Base-by-base conservation (phyloP, 2,113 vertebrate genomes). In the Sturnus vulgaris region DNA sequence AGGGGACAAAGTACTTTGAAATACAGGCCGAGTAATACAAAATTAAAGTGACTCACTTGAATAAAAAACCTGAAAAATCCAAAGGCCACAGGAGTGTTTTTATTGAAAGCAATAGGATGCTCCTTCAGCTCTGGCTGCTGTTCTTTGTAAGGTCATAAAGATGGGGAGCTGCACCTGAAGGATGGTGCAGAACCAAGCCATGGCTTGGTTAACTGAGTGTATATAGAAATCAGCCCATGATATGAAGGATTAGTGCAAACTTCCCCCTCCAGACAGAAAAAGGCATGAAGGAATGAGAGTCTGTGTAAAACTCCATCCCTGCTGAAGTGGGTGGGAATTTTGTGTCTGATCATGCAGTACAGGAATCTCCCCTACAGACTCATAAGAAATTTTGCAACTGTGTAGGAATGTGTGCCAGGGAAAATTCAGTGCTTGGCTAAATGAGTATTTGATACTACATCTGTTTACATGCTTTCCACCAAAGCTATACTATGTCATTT, bases 151-250 rank as follows among this genome's bases (percentile, higher is more conserved):
- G 24, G 40, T 3, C 15, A 12, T 16, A 35, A 57, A 88, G 31
- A 3, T 20, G 24, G 27, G 14, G 56, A 80, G 9, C 7, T 82
- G 59, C 33, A 70, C 42, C 17, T 47, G 47, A 69, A 75, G 49
- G 25, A 52, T 2, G 1, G 10, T 13, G 24, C 39, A 61, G 59
- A 88, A 19, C 25, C 44, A 63, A 80, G 65, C 14, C 0, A 0
- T 31, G 47, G 15, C 28, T 64, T 85, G 27, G 15, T 68, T 64
- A 68, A 35, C 23, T 69, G 18, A 81, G 11, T 0, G 0, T 35
- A 2, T 35, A 7, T 4, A 61, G 50, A 35, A 72, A 69, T 31
- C 33, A 66, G 66, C 9, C 15, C 3, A 0, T n/a, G 49, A 75
- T 19, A 59, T 0, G 5, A 90, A 90, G 78, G 0, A 7, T 31